Base-by-base conservation (phyloP, 2,888 invertebrate species). In the Petrolisthes manimaculis region DNA sequence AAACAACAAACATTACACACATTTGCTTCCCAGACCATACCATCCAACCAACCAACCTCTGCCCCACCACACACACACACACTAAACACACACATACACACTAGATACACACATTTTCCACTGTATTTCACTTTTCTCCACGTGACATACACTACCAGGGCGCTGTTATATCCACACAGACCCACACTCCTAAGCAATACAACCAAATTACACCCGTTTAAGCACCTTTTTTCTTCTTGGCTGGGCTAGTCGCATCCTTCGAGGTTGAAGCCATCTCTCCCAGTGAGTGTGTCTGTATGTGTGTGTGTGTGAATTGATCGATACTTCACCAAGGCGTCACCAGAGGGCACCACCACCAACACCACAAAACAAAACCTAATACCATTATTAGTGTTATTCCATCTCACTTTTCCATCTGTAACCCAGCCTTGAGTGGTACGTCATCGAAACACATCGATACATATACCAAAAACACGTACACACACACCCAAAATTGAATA, bases 201-300 rank as follows among this genome's bases (percentile, higher is more conserved):
- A 61, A 14, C 54, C 69, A 21, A 51, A 71, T 61, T 53, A 87
- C 55, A 83, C 86, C 86, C 67, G 55, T 51, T 83, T 77, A 81
- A 74, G 69, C 89, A 89, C 89, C 89, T 89, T 89, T 89, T 86
- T 89, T 89, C 89, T 89, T 89, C 86, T 89, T 89, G 21, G 86
- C 86, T 71, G 89, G 86, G 67, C 89, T 89, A 67, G 86, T 74
- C 51, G 86, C 83, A 89, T 89, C 89, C 84, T 89, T 89, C 83
- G 83, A 79, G 84, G 89, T 89, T 83, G 89, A 89, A 77, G 89
- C 89, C 89, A 89, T 89, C 86, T 83, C 89, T 79, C 71, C 79
- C 86, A 83, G 83, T n/a, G n/a, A n/a, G n/a, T n/a, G n/a, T n/a
- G n/a, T n/a, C n/a, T n/a, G n/a, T n/a, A n/a, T n/a, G n/a, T n/a